Evolutionary conservation across 1,140 invertebrate genomes (phyloP).

Genomic region (Parapsyche elsis): DNA sequence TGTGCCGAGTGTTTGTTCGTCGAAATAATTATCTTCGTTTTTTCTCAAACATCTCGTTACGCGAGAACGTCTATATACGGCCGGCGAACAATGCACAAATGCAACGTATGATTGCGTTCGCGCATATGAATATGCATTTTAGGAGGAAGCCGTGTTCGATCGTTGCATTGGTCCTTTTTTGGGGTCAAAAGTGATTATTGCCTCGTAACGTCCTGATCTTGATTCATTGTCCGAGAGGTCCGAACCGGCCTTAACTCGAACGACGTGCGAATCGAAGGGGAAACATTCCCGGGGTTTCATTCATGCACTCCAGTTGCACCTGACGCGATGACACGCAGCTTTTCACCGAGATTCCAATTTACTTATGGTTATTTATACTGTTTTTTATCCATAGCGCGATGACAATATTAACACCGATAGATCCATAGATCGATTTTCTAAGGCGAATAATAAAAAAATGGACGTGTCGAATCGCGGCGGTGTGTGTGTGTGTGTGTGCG

Average conservation of each 20-base stretch:
- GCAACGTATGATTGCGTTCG: too few species aligned
- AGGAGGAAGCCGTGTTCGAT: too few species aligned
- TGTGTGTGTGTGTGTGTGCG: constrained; percentile 18
- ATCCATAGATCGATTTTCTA: constrained; percentile 45
- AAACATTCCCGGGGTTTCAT: constrained; percentile 45
- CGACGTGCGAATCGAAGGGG: constrained; percentile 54
- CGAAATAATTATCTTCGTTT: too few species aligned
- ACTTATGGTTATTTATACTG: constrained; percentile 38
- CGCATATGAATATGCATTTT: too few species aligned
- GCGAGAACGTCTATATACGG: too few species aligned
- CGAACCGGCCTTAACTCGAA: constrained; percentile 47
- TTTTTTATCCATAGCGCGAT: constrained; percentile 38
- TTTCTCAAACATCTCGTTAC: too few species aligned
- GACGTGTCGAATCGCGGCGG: constrained; percentile 48
- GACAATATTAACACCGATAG: constrained; percentile 54
- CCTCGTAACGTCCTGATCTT: not conserved
- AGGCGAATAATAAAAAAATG: constrained; percentile 48
- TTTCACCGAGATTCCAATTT: constrained; percentile 50
- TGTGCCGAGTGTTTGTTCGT: too few species aligned
- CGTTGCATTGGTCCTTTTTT: not conserved
- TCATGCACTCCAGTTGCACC: constrained; percentile 51
- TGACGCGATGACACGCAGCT: constrained; percentile 50
- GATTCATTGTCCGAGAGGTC: not conserved
- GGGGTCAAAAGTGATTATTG: not conserved
- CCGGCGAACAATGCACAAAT: too few species aligned